phyloP scores from a whole-genome alignment of 2,888 invertebrate species.

The Tinea pellionella region DNA sequence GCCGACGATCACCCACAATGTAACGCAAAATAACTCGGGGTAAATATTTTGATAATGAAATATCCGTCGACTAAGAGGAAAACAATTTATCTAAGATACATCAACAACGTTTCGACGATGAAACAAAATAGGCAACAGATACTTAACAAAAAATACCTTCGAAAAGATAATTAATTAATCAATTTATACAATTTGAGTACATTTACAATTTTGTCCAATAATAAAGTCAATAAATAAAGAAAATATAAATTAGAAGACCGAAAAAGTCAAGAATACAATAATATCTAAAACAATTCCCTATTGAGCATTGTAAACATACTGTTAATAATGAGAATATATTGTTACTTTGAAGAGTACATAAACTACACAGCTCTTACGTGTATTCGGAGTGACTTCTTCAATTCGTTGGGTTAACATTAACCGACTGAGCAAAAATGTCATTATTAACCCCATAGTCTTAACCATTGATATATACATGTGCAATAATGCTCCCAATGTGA shows the following conservation, averaged over 20 bases:
- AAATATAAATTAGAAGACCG: not conserved
- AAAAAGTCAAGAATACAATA: conserved; percentile 22
- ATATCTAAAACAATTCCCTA: conserved; percentile 46
- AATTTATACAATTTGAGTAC: conserved; percentile 1
- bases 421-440: not conserved
- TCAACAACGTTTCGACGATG: not conserved
- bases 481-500: no score
- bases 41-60: not conserved
- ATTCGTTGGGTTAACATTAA: not conserved
- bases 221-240: not conserved
- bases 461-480: no score
- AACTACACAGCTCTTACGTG: not conserved
- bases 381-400: not conserved
- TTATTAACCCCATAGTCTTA: no score
- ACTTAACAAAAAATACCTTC: not conserved
- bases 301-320: conserved; percentile 67
- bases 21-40: not conserved
- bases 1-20: no score
- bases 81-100: not conserved
- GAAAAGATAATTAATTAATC: not conserved
- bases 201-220: conserved; percentile 3
- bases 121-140: not conserved
- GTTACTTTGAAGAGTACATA: not conserved
- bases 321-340: conserved; percentile 39
- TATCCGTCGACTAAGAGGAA: not conserved